Conservation (phyloP, 2,113 vertebrate genomes). For the Herpetotheres cachinnans region DNA sequence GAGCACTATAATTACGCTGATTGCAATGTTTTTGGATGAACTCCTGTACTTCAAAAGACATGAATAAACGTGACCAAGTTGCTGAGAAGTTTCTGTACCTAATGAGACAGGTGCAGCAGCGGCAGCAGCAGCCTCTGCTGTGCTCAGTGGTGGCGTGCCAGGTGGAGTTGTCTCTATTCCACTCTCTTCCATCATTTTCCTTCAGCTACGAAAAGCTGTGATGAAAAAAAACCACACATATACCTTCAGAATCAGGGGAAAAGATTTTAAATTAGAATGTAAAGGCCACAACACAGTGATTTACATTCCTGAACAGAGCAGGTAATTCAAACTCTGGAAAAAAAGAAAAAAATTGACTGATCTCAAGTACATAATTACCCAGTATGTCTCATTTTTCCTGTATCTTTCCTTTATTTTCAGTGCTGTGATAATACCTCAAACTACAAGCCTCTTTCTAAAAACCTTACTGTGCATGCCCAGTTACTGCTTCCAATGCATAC, state of each 20-base stretch:
- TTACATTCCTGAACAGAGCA: background rate
- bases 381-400: background rate
- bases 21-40: background rate
- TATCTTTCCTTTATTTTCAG: background rate
- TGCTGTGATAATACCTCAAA: background rate
- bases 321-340: background rate
- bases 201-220: conserved; percentile 32
- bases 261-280: background rate
- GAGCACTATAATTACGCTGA: background rate
- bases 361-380: background rate
- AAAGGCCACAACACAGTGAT: background rate
- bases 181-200: conserved; percentile 98
- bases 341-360: background rate
- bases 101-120: conserved; percentile 53
- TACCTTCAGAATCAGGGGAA: background rate
- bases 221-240: rapidly evolving
- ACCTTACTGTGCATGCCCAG: background rate
- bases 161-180: conserved; percentile 93
- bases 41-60: background rate
- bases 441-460: background rate
- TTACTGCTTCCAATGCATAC: background rate
- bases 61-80: background rate
- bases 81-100: conserved; percentile 65
- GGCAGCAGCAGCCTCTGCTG: background rate
- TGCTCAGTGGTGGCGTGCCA: conserved; percentile 78